Evolutionary conservation across 2,797 vertebrate species (phyloP).

Genomic region (Pelobates cultripes): DNA sequence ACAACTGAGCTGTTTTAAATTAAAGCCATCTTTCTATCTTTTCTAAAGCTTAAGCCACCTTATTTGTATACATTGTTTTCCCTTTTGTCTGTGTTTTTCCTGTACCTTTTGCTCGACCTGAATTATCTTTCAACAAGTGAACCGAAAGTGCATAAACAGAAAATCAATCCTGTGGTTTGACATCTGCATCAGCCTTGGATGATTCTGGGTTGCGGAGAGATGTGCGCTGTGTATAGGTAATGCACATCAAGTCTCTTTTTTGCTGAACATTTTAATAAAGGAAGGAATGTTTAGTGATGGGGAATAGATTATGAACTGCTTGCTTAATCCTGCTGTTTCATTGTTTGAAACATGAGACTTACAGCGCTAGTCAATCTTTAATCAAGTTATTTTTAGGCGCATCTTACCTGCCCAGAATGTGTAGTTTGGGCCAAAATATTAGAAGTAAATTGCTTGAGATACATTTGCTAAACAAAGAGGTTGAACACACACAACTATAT

Average conservation of each 20-base stretch:
- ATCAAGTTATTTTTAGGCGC: slow-evolving; percentile 39
- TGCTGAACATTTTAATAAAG: slow-evolving; percentile 51
- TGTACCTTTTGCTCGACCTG: slow-evolving; percentile 40
- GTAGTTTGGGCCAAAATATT: background rate
- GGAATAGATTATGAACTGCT: slow-evolving; percentile 50
- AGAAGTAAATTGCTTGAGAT: background rate
- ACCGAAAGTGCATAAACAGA: slow-evolving; percentile 55
- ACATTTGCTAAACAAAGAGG: too few relatives aligned
- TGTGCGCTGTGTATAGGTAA: slow-evolving; percentile 42
- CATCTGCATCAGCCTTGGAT: slow-evolving; percentile 52
- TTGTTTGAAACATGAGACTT: slow-evolving; percentile 42
- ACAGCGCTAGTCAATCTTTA: slow-evolving; percentile 33
- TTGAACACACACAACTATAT: too few relatives aligned
- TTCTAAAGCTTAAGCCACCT: background rate
- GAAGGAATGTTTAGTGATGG: slow-evolving; percentile 43
- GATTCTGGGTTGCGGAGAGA: slow-evolving; percentile 30
- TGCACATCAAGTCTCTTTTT: slow-evolving; percentile 35
- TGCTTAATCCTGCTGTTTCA: slow-evolving; percentile 44
- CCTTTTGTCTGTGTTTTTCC: slow-evolving; percentile 46
- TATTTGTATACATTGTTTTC: slow-evolving; percentile 6
- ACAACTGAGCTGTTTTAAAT: slow-evolving; percentile 10
- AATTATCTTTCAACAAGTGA: slow-evolving; percentile 55
- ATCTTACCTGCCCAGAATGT: background rate
- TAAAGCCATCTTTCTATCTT: slow-evolving; percentile 20
- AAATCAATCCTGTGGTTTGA: slow-evolving; percentile 50